These are phyloP conservation scores for Luscinia luscinia DNA, from an alignment of 2,797 vertebrate species.

Conservation along the genomic window DNA sequence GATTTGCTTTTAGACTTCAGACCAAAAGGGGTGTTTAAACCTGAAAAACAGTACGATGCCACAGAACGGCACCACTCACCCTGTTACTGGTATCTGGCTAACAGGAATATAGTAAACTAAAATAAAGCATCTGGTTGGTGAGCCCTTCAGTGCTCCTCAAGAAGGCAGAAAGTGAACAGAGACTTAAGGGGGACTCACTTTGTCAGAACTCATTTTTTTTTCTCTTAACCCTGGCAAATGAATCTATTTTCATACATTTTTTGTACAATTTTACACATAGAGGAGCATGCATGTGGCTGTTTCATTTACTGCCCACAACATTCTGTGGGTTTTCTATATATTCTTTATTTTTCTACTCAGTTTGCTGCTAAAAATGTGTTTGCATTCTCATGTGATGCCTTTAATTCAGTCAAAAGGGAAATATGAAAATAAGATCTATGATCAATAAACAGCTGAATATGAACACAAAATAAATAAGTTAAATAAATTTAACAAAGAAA, in stretches of 20 bases:
- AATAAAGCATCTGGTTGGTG: conserved; percentile 11
- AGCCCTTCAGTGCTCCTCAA: conserved; percentile 50
- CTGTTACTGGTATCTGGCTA: background rate
- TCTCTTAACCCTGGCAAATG: background rate
- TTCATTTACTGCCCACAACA: background rate
- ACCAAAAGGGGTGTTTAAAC: conserved; percentile 17
- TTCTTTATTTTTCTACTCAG: background rate
- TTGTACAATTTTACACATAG: background rate
- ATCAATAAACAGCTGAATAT: conserved; percentile 65
- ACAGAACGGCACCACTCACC: background rate
- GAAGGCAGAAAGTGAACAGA: conserved; percentile 55
- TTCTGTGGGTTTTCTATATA: background rate
- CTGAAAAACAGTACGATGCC: conserved; percentile 33
- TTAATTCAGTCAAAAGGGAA: conserved; percentile 70
- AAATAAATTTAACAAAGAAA: conserved; percentile 75
- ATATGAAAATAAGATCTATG: conserved; percentile 72
- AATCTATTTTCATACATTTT: background rate
- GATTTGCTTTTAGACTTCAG: conserved; percentile 43
- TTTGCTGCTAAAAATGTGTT: conserved; percentile 50
- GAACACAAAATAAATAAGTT: conserved; percentile 82
- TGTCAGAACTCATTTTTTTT: conserved; percentile 7
- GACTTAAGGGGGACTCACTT: conserved; percentile 4
- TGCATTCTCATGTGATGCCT: conserved; percentile 30
- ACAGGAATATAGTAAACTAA: conserved; percentile 27
- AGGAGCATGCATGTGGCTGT: conserved; percentile 3